These are phyloP conservation scores for Tamias sibiricus DNA, from an alignment of 2,113 vertebrate genomes.

Conservation along the genomic window DNA sequence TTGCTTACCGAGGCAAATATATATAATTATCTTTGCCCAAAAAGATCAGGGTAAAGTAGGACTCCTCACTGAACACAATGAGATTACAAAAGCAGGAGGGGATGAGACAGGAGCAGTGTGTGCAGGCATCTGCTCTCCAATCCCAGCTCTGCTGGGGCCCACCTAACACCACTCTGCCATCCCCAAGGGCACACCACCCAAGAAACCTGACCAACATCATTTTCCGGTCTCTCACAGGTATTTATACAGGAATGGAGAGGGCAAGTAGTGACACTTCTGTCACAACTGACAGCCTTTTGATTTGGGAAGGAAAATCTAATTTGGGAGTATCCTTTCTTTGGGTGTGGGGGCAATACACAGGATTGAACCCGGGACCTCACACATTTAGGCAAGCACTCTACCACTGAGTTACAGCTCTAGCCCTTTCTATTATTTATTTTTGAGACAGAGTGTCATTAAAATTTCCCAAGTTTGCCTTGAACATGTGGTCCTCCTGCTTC, in stretches of 20 bases:
- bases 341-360: too few relatives aligned
- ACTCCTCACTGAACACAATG: slow-evolving; percentile 48
- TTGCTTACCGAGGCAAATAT: slow-evolving; percentile 77
- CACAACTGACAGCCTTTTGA: not conserved
- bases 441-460: too few relatives aligned
- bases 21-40: slow-evolving; percentile 57
- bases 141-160: not conserved
- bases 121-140: not conserved
- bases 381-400: too few relatives aligned
- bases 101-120: not conserved
- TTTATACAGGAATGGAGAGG: not conserved
- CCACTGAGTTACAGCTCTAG: too few relatives aligned
- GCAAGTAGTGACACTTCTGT: not conserved
- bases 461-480: too few relatives aligned
- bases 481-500: too few relatives aligned
- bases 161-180: not conserved
- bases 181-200: not conserved
- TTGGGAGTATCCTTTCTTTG: not conserved
- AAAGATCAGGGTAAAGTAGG: slow-evolving; percentile 67
- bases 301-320: not conserved
- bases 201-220: not conserved
- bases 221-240: not conserved
- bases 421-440: too few relatives aligned
- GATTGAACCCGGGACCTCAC: too few relatives aligned
- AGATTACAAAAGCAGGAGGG: slow-evolving; percentile 49